These are phyloP conservation scores for Coelinius sp. DNA, from an alignment of 2,888 invertebrate genomes.

Conservation along the genomic window DNA sequence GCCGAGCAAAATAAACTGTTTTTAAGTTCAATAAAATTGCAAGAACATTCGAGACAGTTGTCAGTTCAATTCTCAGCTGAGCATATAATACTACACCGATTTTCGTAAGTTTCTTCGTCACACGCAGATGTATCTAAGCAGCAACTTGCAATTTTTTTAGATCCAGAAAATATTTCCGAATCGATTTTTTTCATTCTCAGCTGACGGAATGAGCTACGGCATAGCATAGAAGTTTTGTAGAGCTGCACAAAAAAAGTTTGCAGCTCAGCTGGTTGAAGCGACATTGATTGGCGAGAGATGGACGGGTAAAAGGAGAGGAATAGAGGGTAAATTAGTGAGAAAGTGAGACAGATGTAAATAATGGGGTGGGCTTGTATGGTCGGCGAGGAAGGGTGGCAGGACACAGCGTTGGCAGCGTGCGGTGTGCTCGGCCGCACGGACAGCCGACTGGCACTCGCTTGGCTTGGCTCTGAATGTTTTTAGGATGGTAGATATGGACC, in stretches of 20 bases:
- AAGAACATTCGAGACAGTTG: too few relatives aligned
- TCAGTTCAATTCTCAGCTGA: too few relatives aligned
- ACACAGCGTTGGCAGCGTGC: constrained; percentile 42
- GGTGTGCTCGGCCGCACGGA: constrained; percentile 47
- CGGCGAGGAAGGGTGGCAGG: constrained; percentile 35
- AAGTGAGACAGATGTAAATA: constrained; percentile 10
- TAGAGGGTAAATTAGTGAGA: neutral
- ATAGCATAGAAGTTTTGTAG: constrained; percentile 55
- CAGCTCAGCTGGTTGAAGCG: constrained; percentile 52
- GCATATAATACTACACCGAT: too few relatives aligned
- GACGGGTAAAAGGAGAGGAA: constrained; percentile 17
- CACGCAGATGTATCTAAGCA: neutral
- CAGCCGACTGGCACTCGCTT: constrained; percentile 54
- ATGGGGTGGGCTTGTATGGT: constrained; percentile 28
- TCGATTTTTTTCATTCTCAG: neutral
- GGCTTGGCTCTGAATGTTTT: constrained; percentile 64
- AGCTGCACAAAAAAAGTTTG: constrained; percentile 64
- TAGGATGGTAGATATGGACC: constrained; percentile 69
- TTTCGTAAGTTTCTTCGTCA: neutral
- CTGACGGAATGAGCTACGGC: constrained; percentile 30
- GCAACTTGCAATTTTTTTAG: neutral
- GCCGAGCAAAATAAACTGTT: too few relatives aligned
- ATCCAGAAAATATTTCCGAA: neutral
- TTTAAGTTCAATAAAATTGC: too few relatives aligned
- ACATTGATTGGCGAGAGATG: constrained; percentile 68